Conservation (phyloP, 2,113 vertebrate genomes). For the Hiodon tergisus region DNA sequence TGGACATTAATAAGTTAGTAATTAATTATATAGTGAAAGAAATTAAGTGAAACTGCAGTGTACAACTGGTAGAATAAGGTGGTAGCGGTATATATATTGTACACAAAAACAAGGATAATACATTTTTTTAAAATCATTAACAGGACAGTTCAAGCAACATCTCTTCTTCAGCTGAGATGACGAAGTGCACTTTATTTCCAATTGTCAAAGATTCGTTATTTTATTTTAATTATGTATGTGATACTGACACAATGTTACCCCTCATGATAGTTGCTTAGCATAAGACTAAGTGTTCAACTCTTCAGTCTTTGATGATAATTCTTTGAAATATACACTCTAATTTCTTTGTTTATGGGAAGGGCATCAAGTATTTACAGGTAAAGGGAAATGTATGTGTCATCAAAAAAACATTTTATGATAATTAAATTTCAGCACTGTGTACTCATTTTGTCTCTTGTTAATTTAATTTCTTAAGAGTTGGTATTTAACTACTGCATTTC, state of each 20-base stretch:
- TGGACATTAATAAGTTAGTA: neutral
- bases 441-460: constrained; percentile 8
- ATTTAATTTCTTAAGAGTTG: neutral
- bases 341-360: constrained; percentile 16
- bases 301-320: neutral
- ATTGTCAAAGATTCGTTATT: no score
- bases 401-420: neutral
- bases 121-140: no score
- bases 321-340: neutral
- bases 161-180: no score
- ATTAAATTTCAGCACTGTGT: constrained; percentile 15
- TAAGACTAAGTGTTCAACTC: neutral
- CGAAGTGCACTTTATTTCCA: no score
- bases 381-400: constrained; percentile 9
- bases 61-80: no score
- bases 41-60: no score
- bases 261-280: neutral
- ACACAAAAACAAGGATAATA: no score
- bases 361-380: neutral
- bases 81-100: no score
- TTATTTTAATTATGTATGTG: no score
- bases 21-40: no score
- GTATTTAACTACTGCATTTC: neutral
- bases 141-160: no score
- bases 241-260: no score